A percentile compares a stretch with the other conserved stretches of the same genome.
phyloP scores from a whole-genome alignment of 1,140 invertebrate species.

The Bombus difficillimus region DNA sequence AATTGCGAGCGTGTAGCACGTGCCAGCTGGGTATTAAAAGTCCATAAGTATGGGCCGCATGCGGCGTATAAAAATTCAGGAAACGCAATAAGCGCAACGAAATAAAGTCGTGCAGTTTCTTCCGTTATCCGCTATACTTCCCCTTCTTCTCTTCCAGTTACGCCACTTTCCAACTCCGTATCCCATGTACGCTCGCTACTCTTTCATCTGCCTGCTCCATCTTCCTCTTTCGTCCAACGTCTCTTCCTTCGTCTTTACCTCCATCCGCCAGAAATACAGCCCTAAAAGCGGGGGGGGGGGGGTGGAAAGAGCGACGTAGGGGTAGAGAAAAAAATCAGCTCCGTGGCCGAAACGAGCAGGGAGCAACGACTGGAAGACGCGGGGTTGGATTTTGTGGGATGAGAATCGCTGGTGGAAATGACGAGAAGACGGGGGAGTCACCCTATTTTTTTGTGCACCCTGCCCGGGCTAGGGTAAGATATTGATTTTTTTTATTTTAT shows the following conservation, averaged over 20 bases:
- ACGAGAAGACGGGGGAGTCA: conserved; percentile 73
- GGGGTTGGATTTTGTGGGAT: conserved; percentile 33
- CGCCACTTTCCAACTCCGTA: conserved; percentile 47
- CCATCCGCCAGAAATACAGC: conserved; percentile 17
- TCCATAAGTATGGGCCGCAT: conserved; percentile 68
- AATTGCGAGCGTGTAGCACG: conserved; percentile 63
- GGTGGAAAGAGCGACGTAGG: background rate
- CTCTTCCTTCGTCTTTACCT: background rate
- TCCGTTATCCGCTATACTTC: conserved; percentile 70
- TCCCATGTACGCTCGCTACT: conserved; percentile 6
- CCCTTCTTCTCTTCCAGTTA: conserved; percentile 23
- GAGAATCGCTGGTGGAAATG: conserved; percentile 46
- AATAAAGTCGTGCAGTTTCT: conserved; percentile 76
- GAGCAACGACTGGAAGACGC: conserved; percentile 72
- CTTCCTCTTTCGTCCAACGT: background rate
- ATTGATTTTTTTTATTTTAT: conserved; percentile 84
- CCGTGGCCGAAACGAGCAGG: conserved; percentile 66
- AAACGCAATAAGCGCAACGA: conserved; percentile 77
- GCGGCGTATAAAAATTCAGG: conserved; percentile 75
- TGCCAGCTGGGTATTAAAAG: conserved; percentile 68
- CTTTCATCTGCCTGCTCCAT: background rate
- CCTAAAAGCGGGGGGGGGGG: background rate
- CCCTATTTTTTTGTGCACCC: conserved; percentile 79
- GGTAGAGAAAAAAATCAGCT: conserved; percentile 70
- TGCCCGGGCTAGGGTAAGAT: conserved; percentile 78